Evolutionary conservation across 2,888 invertebrate species (phyloP).

Genomic region (Agrotis puta): DNA sequence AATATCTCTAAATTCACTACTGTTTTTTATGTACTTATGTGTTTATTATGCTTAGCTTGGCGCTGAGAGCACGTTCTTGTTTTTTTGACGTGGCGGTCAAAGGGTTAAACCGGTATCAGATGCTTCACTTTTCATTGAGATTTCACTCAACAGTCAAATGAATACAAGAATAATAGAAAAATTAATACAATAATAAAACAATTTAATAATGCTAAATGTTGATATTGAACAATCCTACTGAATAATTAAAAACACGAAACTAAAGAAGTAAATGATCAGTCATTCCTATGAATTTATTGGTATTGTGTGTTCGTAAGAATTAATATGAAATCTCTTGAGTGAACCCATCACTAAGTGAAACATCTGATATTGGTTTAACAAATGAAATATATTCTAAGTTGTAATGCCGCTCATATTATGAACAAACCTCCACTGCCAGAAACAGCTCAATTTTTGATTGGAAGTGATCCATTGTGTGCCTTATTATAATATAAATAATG

Average conservation of each 20-base stretch:
- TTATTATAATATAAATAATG: conserved; percentile 31
- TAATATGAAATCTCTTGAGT: not conserved
- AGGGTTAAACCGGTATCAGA: conserved; percentile 4
- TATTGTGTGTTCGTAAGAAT: not conserved
- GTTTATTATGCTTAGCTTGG: too few species aligned
- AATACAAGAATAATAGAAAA: not conserved
- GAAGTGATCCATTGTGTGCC: conserved; percentile 60
- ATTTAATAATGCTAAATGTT: too few species aligned
- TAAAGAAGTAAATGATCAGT: not conserved
- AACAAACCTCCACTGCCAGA: conserved; percentile 66
- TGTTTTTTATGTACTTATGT: too few species aligned
- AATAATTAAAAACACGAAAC: not conserved
- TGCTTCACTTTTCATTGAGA: not conserved
- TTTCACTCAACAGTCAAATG: not conserved
- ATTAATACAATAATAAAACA: not conserved
- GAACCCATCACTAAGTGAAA: not conserved
- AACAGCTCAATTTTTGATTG: conserved; percentile 63
- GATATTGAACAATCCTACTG: not conserved
- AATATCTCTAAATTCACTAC: too few species aligned
- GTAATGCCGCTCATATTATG: conserved; percentile 43
- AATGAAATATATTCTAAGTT: conserved; percentile 29
- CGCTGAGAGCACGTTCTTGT: too few species aligned
- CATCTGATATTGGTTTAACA: not conserved
- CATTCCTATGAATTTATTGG: not conserved
- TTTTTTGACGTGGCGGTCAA: too few species aligned